Evolutionary conservation across 2,888 invertebrate species (phyloP).

Genomic region (Limulus polyphemus): DNA sequence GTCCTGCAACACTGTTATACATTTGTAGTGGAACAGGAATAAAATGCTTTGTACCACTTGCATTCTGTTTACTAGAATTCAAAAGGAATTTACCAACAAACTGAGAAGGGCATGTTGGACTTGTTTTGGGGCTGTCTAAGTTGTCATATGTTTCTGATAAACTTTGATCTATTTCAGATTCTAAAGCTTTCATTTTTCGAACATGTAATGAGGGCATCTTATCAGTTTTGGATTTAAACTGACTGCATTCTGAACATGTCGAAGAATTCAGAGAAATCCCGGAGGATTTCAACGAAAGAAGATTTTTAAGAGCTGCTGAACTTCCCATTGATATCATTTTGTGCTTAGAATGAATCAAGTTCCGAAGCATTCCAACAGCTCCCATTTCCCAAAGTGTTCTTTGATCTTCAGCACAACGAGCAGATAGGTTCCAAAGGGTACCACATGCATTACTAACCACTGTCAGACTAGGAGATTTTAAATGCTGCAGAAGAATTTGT

Average conservation of each 20-base stretch:
- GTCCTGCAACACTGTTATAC: conserved; percentile 30
- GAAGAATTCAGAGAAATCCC: conserved; percentile 14
- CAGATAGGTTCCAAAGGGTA: conserved; percentile 91
- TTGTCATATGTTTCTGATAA: conserved; percentile 84
- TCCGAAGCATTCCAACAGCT: conserved; percentile 80
- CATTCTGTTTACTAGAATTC: neutral
- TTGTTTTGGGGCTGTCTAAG: conserved; percentile 48
- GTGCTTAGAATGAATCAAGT: conserved; percentile 87
- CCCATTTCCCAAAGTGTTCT: conserved; percentile 81
- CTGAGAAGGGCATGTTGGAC: conserved; percentile 33
- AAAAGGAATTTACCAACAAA: conserved; percentile 2
- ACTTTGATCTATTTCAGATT: conserved; percentile 52
- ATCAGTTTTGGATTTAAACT: conserved; percentile 12
- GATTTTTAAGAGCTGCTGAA: conserved; percentile 83
- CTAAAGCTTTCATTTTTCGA: conserved; percentile 60
- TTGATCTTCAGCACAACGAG: conserved; percentile 78
- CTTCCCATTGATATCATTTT: conserved; percentile 97
- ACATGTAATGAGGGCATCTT: conserved; percentile 63
- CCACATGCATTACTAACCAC: conserved; percentile 95
- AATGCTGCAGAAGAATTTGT: conserved; percentile 74
- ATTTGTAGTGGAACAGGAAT: conserved; percentile 30
- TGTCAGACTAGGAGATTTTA: conserved; percentile 84
- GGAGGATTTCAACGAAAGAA: conserved; percentile 60
- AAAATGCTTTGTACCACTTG: conserved; percentile 13
- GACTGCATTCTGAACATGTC: neutral